Conservation (phyloP, 2,797 vertebrate genomes). For the Streptopelia turtur region DNA sequence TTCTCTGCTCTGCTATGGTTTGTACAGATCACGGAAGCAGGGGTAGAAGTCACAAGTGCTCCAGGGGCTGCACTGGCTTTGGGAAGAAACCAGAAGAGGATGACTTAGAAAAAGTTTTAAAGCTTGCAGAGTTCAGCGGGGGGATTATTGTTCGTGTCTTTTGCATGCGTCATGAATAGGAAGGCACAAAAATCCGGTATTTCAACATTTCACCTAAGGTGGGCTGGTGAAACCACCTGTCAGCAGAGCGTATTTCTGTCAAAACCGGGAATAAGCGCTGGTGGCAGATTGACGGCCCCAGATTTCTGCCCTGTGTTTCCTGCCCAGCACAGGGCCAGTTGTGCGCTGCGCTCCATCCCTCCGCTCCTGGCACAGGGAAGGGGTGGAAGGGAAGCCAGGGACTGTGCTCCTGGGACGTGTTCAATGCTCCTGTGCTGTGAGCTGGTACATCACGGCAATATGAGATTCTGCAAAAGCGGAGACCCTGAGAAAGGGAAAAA, state of each 20-base stretch:
- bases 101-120: neutral
- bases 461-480: neutral
- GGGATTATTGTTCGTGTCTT: neutral
- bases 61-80: neutral
- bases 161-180: fast-evolving
- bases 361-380: neutral
- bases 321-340: neutral
- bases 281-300: slow-evolving; percentile 7
- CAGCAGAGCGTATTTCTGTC: neutral
- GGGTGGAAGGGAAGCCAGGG: neutral
- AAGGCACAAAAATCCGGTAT: neutral
- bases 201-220: neutral
- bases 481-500: neutral
- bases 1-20: neutral
- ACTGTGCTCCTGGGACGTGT: neutral
- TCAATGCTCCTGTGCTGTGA: neutral
- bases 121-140: neutral
- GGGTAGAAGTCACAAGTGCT: neutral
- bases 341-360: fast-evolving
- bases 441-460: neutral
- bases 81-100: neutral
- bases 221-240: neutral
- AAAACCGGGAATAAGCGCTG: neutral
- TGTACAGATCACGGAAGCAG: neutral
- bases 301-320: neutral